phyloP scores from a whole-genome alignment of 1,140 invertebrate genomes.

The Elysia chlorotica region DNA sequence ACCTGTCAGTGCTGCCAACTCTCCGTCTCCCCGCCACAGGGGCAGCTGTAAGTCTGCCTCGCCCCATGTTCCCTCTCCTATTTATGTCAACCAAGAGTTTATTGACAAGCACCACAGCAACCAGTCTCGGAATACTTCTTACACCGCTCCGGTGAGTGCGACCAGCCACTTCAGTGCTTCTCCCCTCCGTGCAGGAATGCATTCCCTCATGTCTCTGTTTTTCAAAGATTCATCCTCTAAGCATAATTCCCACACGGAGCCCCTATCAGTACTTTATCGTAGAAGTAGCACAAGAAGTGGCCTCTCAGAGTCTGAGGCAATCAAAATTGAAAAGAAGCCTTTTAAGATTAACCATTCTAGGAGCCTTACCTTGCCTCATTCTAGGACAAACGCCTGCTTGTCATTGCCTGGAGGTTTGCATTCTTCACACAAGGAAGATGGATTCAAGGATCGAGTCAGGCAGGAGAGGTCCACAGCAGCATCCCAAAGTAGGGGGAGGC shows the following conservation, averaged over 20 bases:
- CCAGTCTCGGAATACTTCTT: too few relatives aligned
- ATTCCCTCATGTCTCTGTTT: slow-evolving; percentile 7
- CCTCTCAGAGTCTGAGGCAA: slow-evolving; percentile 15
- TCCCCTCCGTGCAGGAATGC: background rate
- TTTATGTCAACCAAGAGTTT: slow-evolving; percentile 22
- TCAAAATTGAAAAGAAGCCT: background rate
- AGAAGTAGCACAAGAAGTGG: background rate
- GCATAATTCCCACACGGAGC: background rate
- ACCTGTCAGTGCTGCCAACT: background rate
- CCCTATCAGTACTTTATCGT: background rate
- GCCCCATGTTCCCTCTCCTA: background rate
- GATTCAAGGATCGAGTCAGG: too few relatives aligned
- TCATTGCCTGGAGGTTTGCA: too few relatives aligned
- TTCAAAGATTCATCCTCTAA: slow-evolving; percentile 13
- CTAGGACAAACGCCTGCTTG: too few relatives aligned
- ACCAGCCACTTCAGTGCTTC: slow-evolving; percentile 8
- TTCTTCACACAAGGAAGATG: too few relatives aligned
- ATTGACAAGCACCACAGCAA: background rate
- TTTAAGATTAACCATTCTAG: too few relatives aligned
- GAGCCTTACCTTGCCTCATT: too few relatives aligned
- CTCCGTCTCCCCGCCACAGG: background rate
- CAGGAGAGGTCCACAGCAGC: too few relatives aligned
- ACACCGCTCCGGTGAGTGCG: too few relatives aligned
- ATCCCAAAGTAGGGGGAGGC: too few relatives aligned
- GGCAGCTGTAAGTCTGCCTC: background rate